Evolutionary conservation across 2,888 invertebrate genomes (phyloP).

Genomic region (Petrolisthes cinctipes): DNA sequence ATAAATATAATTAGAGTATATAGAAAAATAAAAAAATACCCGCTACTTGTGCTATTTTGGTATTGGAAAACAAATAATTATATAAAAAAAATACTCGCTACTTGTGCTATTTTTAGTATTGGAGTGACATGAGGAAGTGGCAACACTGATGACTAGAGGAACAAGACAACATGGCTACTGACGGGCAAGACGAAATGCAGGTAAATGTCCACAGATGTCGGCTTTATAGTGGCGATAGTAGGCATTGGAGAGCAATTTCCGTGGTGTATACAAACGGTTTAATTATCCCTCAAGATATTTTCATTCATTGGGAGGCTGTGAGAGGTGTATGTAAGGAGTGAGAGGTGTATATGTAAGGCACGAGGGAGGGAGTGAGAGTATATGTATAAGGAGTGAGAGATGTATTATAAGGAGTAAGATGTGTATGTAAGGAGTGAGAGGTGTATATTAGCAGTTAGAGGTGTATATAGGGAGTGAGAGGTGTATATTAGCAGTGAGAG

Average conservation of each 20-base stretch:
- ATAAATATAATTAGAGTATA: not conserved
- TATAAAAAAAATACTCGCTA: not conserved
- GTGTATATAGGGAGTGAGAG: no score
- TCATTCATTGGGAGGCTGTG: constrained; percentile 35
- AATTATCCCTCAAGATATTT: constrained; percentile 14
- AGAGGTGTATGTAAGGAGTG: not conserved
- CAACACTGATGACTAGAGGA: constrained; percentile 13
- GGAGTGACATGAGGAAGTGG: not conserved
- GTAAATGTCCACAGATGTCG: constrained; percentile 40
- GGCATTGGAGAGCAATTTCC: no score
- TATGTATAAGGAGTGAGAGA: no score
- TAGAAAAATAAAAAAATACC: not conserved
- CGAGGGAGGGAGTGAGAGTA: not conserved
- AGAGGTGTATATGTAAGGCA: not conserved
- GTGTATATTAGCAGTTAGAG: no score
- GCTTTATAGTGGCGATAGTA: not conserved
- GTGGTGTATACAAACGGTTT: no score
- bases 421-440: no score
- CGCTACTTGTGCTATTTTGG: not conserved
- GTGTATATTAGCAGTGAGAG: no score
- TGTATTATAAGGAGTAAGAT: no score
- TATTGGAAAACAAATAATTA: not conserved
- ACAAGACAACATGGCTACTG: constrained; percentile 54
- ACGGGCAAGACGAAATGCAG: constrained; percentile 55
- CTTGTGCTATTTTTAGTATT: no score